Base-by-base conservation (phyloP, 1,140 invertebrate species). In the Metaphire vulgaris region DNA sequence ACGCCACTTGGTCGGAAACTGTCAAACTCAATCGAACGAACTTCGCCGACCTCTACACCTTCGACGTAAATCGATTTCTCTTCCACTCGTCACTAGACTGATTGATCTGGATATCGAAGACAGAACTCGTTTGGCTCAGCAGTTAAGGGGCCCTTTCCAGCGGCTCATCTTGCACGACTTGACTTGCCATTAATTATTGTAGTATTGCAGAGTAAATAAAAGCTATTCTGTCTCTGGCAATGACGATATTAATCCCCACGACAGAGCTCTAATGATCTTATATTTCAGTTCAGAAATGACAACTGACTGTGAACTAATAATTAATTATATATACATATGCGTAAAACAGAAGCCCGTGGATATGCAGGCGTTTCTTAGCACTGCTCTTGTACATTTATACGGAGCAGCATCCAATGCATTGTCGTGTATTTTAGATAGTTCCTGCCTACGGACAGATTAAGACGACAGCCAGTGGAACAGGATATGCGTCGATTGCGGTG, bases 401-500 rank as follows among this genome's bases (percentile, higher is more conserved):
- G 6, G 21, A 56, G 21, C 21, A 6, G 21, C 21, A 21, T 56
- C 41, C 21, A 56, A 21, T 56, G 6, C 21, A 56, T 12, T 21
- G 21, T 56, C 6, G 41, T 56, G 6, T 56, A 56, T 21, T 56
- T 21, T 56, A 56, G 74, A n/a, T 76, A 26, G 30, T 14, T 34
- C 32, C 66, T 34, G 74, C 74, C 29, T 76, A 31, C 15, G 74
- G 74, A 16, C 66, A 76, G 70, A 33, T 76, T 2, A 30, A 28
- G 21, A 67, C 68, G 1, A 32, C 33, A 30, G 66, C 34, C n/a
- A 67, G 30, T 28, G 74, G 74, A 33, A 76, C 74, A 56, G 74
- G 74, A 69, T 76, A 76, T 69, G 74, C 74, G 21, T 67, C 64
- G 21, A 29, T 74, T 15, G 64, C 56, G n/a, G 74, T 74, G 67